These are phyloP conservation scores for Megamerina dolium DNA, from an alignment of 2,888 invertebrate genomes.

Conservation along the genomic window DNA sequence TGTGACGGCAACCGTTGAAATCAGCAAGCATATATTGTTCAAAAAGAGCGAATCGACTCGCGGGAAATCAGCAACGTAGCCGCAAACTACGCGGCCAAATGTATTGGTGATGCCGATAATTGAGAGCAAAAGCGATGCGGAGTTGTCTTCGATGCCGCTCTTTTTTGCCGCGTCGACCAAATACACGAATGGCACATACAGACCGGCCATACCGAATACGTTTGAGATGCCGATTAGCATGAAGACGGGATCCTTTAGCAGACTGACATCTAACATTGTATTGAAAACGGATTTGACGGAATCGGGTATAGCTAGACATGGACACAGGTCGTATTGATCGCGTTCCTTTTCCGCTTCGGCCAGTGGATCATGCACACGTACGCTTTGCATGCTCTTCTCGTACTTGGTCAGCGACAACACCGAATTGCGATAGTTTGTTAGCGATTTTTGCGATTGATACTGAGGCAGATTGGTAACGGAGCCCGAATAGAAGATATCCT, in stretches of 20 bases:
- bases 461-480: conserved; percentile 90
- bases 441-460: conserved; percentile 85
- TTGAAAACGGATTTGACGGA: conserved; percentile 77
- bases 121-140: conserved; percentile 53
- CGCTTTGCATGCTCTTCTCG: conserved; percentile 57
- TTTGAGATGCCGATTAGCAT: conserved; percentile 89
- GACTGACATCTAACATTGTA: conserved; percentile 86
- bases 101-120: conserved; percentile 90
- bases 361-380: conserved; percentile 55
- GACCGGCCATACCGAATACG: conserved; percentile 94
- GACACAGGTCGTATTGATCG: conserved; percentile 72
- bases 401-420: conserved; percentile 79
- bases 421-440: conserved; percentile 85
- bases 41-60: conserved; percentile 86
- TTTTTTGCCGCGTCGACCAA: conserved; percentile 74
- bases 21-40: conserved; percentile 86
- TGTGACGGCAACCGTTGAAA: conserved; percentile 81
- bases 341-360: conserved; percentile 46
- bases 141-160: conserved; percentile 62
- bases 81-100: conserved; percentile 81
- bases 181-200: conserved; percentile 95
- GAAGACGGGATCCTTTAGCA: conserved; percentile 84
- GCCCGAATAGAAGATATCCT: conserved; percentile 97
- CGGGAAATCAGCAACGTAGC: conserved; percentile 86
- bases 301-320: conserved; percentile 70